phyloP scores from a whole-genome alignment of 2,797 vertebrate genomes.

The Enteromius trimaculatus region DNA sequence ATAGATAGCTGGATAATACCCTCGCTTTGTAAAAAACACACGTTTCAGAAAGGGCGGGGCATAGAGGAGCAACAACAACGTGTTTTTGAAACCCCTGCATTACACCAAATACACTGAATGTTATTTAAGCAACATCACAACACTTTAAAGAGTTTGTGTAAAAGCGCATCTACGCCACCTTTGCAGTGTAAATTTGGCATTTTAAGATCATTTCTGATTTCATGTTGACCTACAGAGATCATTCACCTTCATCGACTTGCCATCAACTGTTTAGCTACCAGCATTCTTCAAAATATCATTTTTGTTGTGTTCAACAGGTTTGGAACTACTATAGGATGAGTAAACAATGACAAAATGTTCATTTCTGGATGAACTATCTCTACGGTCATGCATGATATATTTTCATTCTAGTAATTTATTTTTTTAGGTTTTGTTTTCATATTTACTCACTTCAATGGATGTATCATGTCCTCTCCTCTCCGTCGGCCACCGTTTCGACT shows the following conservation, averaged over 20 bases:
- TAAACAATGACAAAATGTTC: neutral
- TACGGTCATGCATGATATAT: neutral
- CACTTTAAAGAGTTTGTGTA: neutral
- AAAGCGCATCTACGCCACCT: neutral
- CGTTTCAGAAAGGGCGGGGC: too few species aligned
- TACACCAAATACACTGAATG: too few species aligned
- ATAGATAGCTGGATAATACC: too few species aligned
- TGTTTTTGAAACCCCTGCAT: too few species aligned
- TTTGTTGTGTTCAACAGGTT: neutral
- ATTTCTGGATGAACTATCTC: neutral
- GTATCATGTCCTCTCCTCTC: conserved; percentile 98
- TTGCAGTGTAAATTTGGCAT: neutral
- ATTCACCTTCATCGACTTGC: neutral
- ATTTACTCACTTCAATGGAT: conserved; percentile 90
- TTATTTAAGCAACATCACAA: too few species aligned
- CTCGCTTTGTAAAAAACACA: too few species aligned
- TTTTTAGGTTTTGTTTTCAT: neutral
- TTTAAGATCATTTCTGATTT: neutral
- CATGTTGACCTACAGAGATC: neutral
- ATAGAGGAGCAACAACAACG: too few species aligned
- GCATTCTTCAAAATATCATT: neutral
- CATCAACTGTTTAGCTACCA: neutral
- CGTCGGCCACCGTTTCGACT: conserved; percentile 92
- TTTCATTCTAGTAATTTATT: neutral
- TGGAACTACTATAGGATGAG: neutral